These are phyloP conservation scores for Hyaena hyaena DNA, from an alignment of 2,113 vertebrate genomes.

Conservation along the genomic window DNA sequence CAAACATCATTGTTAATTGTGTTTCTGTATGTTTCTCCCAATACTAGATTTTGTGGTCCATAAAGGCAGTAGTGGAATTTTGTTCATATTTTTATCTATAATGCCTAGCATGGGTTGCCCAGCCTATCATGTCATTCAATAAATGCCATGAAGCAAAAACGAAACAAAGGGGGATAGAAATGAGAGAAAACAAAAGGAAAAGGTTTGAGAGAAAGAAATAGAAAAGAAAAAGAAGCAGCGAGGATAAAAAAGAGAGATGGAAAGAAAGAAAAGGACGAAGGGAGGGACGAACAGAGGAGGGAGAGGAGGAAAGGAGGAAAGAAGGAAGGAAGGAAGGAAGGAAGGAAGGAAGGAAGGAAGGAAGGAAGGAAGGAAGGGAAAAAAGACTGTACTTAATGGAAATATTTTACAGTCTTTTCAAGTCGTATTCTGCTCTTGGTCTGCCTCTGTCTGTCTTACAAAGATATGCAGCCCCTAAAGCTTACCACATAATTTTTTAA, in stretches of 20 bases:
- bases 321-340: not conserved
- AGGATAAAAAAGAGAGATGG: not conserved
- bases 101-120: not conserved
- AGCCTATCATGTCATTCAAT: not conserved
- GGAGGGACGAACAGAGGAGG: not conserved
- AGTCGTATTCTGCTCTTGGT: not conserved
- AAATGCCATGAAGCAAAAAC: not conserved
- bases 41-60: not conserved
- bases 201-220: not conserved
- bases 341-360: fast-evolving
- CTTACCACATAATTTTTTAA: slow-evolving; percentile 55
- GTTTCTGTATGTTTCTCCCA: not conserved
- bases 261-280: not conserved
- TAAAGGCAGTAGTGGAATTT: not conserved
- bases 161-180: not conserved
- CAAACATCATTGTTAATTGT: not conserved
- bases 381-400: not conserved
- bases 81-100: not conserved
- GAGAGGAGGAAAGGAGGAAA: not conserved
- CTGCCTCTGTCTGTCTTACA: not conserved
- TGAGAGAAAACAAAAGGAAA: not conserved
- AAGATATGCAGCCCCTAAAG: not conserved
- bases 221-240: not conserved
- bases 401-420: not conserved
- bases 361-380: too few relatives aligned